Evolutionary conservation across 2,113 vertebrate species (phyloP).

Genomic region (Chloroceryle aenea): DNA sequence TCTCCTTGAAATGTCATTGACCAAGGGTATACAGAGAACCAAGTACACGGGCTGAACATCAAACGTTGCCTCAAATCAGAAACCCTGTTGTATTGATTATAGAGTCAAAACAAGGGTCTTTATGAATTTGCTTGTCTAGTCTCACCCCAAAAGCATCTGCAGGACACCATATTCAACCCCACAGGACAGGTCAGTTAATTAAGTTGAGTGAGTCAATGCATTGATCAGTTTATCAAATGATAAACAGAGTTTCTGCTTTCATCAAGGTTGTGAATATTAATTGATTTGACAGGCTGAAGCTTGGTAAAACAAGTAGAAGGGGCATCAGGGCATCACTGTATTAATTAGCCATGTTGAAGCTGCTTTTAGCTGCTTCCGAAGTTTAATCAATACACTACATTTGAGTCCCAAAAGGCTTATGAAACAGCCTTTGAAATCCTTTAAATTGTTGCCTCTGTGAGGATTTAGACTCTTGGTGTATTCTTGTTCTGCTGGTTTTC

Average conservation of each 20-base stretch:
- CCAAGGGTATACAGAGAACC: neutral
- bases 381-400: constrained; percentile 71
- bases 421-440: constrained; percentile 72
- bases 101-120: neutral
- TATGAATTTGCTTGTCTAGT: neutral
- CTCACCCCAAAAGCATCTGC: neutral
- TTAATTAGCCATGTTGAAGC: constrained; percentile 67
- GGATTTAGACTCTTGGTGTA: constrained; percentile 9
- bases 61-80: neutral
- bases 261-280: constrained; percentile 58
- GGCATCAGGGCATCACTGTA: constrained; percentile 65
- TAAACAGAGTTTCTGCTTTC: constrained; percentile 44
- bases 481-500: neutral
- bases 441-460: constrained; percentile 55
- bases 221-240: constrained; percentile 1
- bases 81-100: neutral
- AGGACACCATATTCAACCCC: neutral
- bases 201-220: neutral
- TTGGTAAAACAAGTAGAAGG: constrained; percentile 56
- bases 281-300: constrained; percentile 65
- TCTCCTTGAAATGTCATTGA: neutral
- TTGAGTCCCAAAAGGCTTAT: constrained; percentile 62
- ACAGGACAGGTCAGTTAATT: constrained; percentile 13
- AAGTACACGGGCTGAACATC: neutral
- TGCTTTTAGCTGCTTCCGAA: constrained; percentile 64